Evolutionary conservation across 92 coral and sea anemone genomes (phyloP), one percentile per base, ranked within the genome.

Genomic region (Paramuricea clavata): DNA sequence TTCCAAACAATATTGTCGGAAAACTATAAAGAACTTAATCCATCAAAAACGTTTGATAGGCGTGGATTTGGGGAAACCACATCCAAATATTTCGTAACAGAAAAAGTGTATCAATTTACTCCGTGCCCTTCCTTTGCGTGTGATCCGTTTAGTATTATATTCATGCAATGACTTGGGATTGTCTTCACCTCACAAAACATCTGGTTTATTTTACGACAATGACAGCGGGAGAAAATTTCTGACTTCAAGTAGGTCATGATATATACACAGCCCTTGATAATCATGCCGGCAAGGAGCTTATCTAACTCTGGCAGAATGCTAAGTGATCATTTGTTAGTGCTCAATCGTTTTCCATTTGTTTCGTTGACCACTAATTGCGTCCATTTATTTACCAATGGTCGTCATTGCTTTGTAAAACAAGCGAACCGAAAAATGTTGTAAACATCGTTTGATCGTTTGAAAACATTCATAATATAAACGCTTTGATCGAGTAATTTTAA

Each of bases 121-220:
- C 57, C 78, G 54, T 72, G 56, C 73, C 82, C 52, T 50, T 52
- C 82, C 82, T 76, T 3, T 19, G 27, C 82, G 67, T 30, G 30
- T 57, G 39, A 79, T 79, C 84, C 84, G 84, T 79, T 79, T 79
- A 79, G 84, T 41, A 79, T 79, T 32, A 39, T 79, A 21, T 78
- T 79, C 84, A 13, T 21, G 6, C 22, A 13, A 11, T 41, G n/a
- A n/a, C n/a, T n/a, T n/a, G n/a, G n/a, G n/a, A n/a, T n/a, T n/a
- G 84, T 79, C 84, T 79, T 79, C 84, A 79, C 57, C 84, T 50
- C 43, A 27, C 11, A 25, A 76, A 31, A 76, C 72, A 65, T 65
- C 84, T 79, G 84, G 34, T n/a, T 27, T 60, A 16, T 61, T 79
- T 35, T 79, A 41, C 35, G 59, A 59, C 57, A 39, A 5, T 49